Evolutionary conservation across 2,113 vertebrate genomes (phyloP).

Genomic region (Ancistrus triradiatus): DNA sequence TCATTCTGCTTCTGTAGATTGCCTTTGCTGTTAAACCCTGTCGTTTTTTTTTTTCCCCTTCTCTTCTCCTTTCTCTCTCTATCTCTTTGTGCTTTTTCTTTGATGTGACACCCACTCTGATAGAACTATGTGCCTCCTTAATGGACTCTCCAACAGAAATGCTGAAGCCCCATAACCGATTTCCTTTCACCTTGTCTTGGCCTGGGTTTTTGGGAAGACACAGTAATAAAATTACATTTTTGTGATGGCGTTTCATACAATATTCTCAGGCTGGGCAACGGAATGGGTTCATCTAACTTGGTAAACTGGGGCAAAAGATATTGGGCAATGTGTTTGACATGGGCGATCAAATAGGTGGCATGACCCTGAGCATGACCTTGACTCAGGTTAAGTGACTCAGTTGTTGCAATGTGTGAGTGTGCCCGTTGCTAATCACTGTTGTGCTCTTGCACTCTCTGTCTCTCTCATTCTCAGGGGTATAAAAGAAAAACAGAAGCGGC

Average conservation of each 20-base stretch:
- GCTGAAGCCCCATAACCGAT: constrained; percentile 39
- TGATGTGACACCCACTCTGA: constrained; percentile 61
- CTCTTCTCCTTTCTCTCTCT: constrained; percentile 30
- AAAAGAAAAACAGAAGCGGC: constrained; percentile 99
- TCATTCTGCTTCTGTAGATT: constrained; percentile 58
- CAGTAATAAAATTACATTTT: constrained; percentile 30
- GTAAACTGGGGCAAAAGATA: not conserved
- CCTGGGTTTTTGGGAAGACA: not conserved
- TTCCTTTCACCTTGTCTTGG: constrained; percentile 45
- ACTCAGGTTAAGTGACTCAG: constrained; percentile 27
- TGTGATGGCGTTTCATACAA: not conserved
- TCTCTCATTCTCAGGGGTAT: constrained; percentile 82
- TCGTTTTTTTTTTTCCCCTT: constrained; percentile 47
- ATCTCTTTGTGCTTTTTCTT: constrained; percentile 50
- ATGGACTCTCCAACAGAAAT: constrained; percentile 51
- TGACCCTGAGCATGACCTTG: constrained; percentile 20
- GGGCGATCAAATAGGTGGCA: constrained; percentile 14
- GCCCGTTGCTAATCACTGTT: constrained; percentile 42
- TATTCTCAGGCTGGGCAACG: constrained; percentile 7
- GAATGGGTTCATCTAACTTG: not conserved
- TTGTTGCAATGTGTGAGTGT: not conserved
- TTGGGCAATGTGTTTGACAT: not conserved
- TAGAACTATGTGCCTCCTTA: constrained; percentile 57
- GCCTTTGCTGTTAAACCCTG: constrained; percentile 57
- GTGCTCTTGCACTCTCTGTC: constrained; percentile 63